Conservation (phyloP, 2,888 invertebrate genomes). For the Nasonia oneida region DNA sequence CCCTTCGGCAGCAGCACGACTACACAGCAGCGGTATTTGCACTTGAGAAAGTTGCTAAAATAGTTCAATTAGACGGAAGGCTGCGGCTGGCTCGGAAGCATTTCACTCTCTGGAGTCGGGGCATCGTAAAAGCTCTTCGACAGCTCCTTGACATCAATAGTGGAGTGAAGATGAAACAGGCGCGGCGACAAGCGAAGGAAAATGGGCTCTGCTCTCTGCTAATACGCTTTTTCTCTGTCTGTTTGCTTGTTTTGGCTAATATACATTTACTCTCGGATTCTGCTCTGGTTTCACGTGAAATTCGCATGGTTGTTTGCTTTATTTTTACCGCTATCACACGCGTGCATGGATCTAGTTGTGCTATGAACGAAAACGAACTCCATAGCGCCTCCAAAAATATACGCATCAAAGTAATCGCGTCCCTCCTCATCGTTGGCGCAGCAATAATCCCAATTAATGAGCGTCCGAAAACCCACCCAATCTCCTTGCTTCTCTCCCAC, state of each 20-base stretch:
- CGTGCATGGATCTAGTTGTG: too few species aligned
- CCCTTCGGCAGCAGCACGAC: not conserved
- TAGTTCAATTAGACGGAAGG: slow-evolving; percentile 30
- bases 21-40: not conserved
- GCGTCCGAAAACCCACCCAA: not conserved
- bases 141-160: slow-evolving; percentile 56
- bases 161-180: slow-evolving; percentile 37
- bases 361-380: too few species aligned
- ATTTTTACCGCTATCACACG: not conserved
- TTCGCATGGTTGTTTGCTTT: too few species aligned
- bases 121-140: slow-evolving; percentile 48
- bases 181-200: slow-evolving; percentile 6
- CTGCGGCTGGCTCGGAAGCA: slow-evolving; percentile 13
- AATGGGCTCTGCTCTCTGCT: not conserved
- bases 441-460: not conserved
- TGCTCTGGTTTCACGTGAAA: too few species aligned
- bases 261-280: not conserved
- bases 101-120: slow-evolving; percentile 29
- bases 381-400: too few species aligned
- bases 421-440: too few species aligned
- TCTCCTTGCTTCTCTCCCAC: not conserved
- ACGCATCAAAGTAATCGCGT: too few species aligned
- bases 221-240: not conserved
- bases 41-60: slow-evolving; percentile 36
- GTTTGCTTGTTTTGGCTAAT: slow-evolving; percentile 5